phyloP scores from a whole-genome alignment of 1,140 invertebrate species.

The Camponotus floridanus region DNA sequence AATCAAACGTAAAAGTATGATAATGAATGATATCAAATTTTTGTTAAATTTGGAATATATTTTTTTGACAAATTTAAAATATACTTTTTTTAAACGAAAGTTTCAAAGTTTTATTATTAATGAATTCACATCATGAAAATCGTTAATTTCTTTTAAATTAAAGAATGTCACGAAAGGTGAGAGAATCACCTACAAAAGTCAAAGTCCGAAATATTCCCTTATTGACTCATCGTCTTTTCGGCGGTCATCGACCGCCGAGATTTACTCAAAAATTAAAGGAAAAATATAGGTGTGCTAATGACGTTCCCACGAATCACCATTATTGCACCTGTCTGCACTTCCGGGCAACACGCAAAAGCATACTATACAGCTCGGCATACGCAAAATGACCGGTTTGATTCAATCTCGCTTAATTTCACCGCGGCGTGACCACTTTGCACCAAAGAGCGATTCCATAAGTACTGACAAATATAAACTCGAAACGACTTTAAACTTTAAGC shows the following conservation, averaged over 20 bases:
- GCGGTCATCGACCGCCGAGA: constrained; percentile 6
- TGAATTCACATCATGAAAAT: not conserved
- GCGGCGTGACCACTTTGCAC: constrained; percentile 74
- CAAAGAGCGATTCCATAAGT: constrained; percentile 51
- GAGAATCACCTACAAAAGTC: not conserved
- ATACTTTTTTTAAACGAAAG: not conserved
- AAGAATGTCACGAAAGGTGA: not conserved
- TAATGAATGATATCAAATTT: not conserved
- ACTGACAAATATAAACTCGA: not conserved
- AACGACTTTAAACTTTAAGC: not conserved
- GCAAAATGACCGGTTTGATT: constrained; percentile 75
- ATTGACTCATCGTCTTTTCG: not conserved
- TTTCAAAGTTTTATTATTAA: not conserved
- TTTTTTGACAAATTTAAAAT: not conserved
- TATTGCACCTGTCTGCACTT: constrained; percentile 34
- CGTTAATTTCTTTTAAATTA: not conserved
- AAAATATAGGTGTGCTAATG: constrained; percentile 22
- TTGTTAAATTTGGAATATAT: no score
- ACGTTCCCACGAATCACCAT: constrained; percentile 31
- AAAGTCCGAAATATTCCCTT: constrained; percentile 1
- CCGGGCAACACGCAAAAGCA: constrained; percentile 34
- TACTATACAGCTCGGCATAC: constrained; percentile 38
- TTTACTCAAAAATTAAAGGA: constrained; percentile 24
- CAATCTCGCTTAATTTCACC: constrained; percentile 81
- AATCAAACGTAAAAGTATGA: not conserved